Conservation (phyloP, 92 coral and sea anemone species). For the Plumapathes pennacea region DNA sequence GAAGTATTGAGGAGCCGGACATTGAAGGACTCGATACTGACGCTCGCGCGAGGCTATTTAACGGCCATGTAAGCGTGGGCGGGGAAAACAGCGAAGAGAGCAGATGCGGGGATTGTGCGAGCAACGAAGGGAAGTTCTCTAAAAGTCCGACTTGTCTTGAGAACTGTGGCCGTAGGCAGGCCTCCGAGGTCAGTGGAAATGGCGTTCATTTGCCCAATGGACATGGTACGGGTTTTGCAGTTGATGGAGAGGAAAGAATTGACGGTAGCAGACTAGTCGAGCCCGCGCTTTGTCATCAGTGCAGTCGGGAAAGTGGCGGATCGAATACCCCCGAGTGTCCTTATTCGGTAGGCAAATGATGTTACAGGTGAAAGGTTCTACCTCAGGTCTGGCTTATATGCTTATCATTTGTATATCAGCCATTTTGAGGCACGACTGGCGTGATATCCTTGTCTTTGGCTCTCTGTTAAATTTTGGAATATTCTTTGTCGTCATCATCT, state of each 20-base stretch:
- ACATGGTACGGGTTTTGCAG: constrained; percentile 41
- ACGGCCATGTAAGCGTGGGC: constrained; percentile 54
- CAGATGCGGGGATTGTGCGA: constrained; percentile 87
- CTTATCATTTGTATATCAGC: no score
- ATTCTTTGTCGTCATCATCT: neutral
- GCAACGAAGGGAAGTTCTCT: constrained; percentile 35
- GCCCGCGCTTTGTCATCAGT: constrained; percentile 66
- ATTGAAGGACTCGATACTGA: constrained; percentile 58
- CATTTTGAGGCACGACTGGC: no score
- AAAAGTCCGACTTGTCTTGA: constrained; percentile 53
- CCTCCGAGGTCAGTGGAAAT: constrained; percentile 64
- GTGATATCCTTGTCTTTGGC: no score
- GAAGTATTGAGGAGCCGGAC: constrained; percentile 76
- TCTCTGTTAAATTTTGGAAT: no score
- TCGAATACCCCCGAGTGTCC: constrained; percentile 63
- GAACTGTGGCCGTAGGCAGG: constrained; percentile 55
- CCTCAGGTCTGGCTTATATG: no score
- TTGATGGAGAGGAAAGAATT: constrained; percentile 18
- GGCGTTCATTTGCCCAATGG: constrained; percentile 65
- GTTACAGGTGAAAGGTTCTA: no score
- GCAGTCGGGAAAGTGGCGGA: constrained; percentile 68
- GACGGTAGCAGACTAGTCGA: constrained; percentile 47
- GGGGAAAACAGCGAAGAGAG: constrained; percentile 88
- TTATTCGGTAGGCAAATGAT: constrained; percentile 64
- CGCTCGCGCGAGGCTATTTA: constrained; percentile 50